Conservation (phyloP, 2,888 invertebrate genomes). For the Celastrina argiolus region DNA sequence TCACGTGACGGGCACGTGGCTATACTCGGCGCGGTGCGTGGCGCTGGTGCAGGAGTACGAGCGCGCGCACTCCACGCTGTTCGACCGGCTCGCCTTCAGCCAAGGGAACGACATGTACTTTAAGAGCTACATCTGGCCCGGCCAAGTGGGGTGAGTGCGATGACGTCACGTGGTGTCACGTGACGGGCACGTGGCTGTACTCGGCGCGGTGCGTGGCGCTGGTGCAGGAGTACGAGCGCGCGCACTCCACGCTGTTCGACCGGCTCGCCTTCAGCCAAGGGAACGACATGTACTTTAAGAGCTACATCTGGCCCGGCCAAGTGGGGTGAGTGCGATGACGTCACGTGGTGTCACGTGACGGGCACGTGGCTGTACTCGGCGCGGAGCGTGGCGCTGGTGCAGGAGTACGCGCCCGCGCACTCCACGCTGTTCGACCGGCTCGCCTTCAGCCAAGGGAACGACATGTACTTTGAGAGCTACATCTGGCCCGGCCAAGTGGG, state of each 20-base stretch:
- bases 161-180: neutral
- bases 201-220: constrained; percentile 85
- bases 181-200: constrained; percentile 72
- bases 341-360: neutral
- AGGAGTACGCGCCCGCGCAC: constrained; percentile 83
- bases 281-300: constrained; percentile 80
- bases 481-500: constrained; percentile 79
- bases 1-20: constrained; percentile 73
- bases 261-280: constrained; percentile 62
- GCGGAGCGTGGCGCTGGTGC: constrained; percentile 83
- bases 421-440: constrained; percentile 85
- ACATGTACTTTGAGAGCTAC: constrained; percentile 82
- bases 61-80: constrained; percentile 83
- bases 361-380: constrained; percentile 81
- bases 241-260: constrained; percentile 86
- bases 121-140: constrained; percentile 82
- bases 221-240: constrained; percentile 82
- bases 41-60: constrained; percentile 85
- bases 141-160: constrained; percentile 65
- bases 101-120: constrained; percentile 78
- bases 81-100: constrained; percentile 74
- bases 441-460: constrained; percentile 55
- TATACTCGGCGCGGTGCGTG: constrained; percentile 81
- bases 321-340: constrained; percentile 60
- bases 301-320: constrained; percentile 81